A percentile compares a stretch with the other conserved stretches of the same genome.
phyloP scores from a whole-genome alignment of 2,888 invertebrate genomes.

The Celastrina argiolus region DNA sequence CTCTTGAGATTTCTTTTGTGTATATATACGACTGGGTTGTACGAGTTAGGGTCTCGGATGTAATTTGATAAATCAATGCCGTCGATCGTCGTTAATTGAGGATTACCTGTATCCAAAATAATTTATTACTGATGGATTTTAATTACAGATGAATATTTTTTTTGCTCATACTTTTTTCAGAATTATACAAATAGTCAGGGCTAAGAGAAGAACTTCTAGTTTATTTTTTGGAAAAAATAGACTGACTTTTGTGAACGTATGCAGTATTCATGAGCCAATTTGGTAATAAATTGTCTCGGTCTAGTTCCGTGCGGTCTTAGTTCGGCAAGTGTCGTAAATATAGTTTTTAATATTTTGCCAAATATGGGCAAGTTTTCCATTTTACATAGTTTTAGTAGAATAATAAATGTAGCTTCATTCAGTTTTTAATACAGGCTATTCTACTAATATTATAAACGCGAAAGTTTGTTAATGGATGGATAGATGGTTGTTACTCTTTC shows the following conservation, averaged over 20 bases:
- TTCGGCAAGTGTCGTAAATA: constrained; percentile 5
- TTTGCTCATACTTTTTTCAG: neutral
- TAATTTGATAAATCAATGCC: constrained; percentile 34
- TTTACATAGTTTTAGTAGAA: neutral
- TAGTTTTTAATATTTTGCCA: neutral
- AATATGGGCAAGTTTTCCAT: neutral
- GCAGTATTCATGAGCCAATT: constrained; percentile 7
- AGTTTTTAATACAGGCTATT: neutral
- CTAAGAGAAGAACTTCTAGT: neutral
- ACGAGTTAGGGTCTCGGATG: constrained; percentile 39
- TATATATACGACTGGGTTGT: constrained; percentile 55
- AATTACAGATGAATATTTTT: neutral
- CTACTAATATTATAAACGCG: neutral
- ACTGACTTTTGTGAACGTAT: neutral
- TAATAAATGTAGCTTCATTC: neutral
- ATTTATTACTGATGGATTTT: neutral
- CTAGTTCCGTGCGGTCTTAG: constrained; percentile 4
- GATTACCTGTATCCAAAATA: neutral
- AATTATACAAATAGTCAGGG: neutral
- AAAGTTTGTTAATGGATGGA: too few relatives aligned
- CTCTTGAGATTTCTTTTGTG: constrained; percentile 50
- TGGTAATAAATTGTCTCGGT: constrained; percentile 6
- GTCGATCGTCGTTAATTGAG: constrained; percentile 4
- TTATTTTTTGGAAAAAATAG: neutral
- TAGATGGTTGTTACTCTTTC: too few relatives aligned